phyloP scores from a whole-genome alignment of 2,113 vertebrate genomes.

The Ramphastos sulfuratus region DNA sequence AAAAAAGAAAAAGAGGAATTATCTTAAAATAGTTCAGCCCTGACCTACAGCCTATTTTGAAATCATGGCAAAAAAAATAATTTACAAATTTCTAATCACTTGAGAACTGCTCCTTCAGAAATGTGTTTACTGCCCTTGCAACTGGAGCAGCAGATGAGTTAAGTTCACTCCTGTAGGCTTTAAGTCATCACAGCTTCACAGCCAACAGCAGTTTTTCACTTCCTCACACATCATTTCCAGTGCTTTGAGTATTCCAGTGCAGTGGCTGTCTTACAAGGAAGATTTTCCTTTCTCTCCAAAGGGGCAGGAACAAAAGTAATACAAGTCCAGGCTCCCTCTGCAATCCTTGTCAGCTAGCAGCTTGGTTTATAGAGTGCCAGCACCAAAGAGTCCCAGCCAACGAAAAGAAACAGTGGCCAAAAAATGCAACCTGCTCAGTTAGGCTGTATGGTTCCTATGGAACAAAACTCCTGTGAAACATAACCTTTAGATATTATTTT shows the following conservation, averaged over 20 bases:
- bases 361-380: background rate
- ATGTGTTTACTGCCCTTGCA: background rate
- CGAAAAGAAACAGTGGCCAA: background rate
- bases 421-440: background rate
- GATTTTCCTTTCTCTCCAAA: background rate
- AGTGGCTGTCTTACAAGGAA: background rate
- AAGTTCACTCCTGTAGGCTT: background rate
- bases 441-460: background rate
- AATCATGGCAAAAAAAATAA: background rate
- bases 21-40: background rate
- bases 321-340: background rate
- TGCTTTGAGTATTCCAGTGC: background rate
- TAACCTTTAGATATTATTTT: background rate
- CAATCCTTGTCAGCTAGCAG: background rate
- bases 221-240: background rate
- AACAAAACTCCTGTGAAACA: background rate
- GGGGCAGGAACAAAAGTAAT: background rate
- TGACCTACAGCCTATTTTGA: background rate
- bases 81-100: background rate
- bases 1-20: background rate
- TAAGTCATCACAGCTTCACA: background rate
- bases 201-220: background rate
- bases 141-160: accelerated
- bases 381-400: background rate
- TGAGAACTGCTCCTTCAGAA: background rate